These are phyloP conservation scores for Oreotrochilus melanogaster DNA, from an alignment of 2,113 vertebrate genomes.

Conservation along the genomic window DNA sequence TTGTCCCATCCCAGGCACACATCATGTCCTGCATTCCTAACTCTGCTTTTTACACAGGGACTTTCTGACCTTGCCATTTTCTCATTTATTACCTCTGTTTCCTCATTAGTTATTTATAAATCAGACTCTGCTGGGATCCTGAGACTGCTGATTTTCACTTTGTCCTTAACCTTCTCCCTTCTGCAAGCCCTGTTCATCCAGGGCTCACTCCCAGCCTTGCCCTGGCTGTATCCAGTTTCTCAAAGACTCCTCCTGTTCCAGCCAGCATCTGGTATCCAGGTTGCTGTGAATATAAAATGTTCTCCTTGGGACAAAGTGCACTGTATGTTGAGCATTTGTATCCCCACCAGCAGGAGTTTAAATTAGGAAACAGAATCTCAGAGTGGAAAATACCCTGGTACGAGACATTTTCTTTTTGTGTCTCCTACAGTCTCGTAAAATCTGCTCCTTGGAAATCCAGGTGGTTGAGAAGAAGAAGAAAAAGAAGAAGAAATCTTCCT, in stretches of 20 bases:
- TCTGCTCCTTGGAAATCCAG: conserved; percentile 66
- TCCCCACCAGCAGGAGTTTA: not conserved
- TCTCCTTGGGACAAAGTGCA: not conserved
- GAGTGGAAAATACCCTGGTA: not conserved
- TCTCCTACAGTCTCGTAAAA: conserved; percentile 69
- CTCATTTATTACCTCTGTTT: not conserved
- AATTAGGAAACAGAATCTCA: not conserved
- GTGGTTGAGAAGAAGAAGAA: conserved; percentile 49
- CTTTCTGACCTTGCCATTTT: not conserved
- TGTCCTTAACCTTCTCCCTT: not conserved
- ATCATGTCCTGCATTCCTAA: not conserved
- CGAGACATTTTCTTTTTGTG: not conserved
- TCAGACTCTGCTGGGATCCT: not conserved
- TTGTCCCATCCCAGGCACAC: not conserved
- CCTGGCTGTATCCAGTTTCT: not conserved
- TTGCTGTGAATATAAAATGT: not conserved
- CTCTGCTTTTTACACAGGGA: not conserved
- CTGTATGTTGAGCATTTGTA: not conserved
- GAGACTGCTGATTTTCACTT: not conserved
- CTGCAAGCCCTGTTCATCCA: not conserved
- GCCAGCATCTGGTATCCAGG: not conserved
- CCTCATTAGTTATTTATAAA: not conserved
- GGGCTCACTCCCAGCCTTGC: not conserved
- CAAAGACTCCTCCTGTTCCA: not conserved
- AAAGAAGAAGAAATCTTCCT: conserved; percentile 11